These are phyloP conservation scores for Amphipyra tragopoginis DNA, from an alignment of 2,888 invertebrate species.

Conservation along the genomic window DNA sequence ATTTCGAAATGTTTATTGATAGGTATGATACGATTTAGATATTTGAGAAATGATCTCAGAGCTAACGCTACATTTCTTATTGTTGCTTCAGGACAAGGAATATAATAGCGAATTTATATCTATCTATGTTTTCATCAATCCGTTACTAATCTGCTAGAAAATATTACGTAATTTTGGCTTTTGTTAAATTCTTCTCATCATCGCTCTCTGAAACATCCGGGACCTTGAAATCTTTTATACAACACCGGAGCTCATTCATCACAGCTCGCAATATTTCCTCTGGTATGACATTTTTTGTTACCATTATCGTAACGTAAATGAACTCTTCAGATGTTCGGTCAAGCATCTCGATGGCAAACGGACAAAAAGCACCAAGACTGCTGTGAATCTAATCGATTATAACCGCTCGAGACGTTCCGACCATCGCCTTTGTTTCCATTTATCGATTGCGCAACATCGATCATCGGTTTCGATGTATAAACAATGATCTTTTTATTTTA, in stretches of 20 bases:
- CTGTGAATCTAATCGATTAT: constrained; percentile 74
- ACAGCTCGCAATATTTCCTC: constrained; percentile 41
- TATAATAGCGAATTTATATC: constrained; percentile 6
- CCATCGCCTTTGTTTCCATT: constrained; percentile 70
- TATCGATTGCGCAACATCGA: constrained; percentile 70
- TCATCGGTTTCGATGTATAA: constrained; percentile 45
- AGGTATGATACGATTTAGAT: constrained; percentile 30
- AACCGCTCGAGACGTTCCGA: constrained; percentile 67
- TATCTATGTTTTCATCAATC: not conserved
- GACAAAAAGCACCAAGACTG: constrained; percentile 66
- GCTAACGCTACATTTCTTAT: constrained; percentile 7
- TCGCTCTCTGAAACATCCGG: constrained; percentile 11
- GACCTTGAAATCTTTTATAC: constrained; percentile 44
- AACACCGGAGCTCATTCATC: constrained; percentile 53
- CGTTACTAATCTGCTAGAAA: constrained; percentile 15
- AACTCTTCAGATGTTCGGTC: constrained; percentile 69
- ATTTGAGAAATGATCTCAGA: constrained; percentile 43
- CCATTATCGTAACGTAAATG: constrained; percentile 64
- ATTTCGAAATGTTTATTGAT: constrained; percentile 57
- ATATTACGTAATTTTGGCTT: constrained; percentile 18
- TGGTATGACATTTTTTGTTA: constrained; percentile 55
- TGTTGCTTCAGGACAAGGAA: constrained; percentile 1
- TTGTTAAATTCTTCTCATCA: constrained; percentile 24
- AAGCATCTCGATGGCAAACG: constrained; percentile 63
- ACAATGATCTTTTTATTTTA: constrained; percentile 46